A percentile compares a stretch with the other conserved stretches of the same genome.
Evolutionary conservation across 2,113 vertebrate genomes (phyloP).

Genomic region (Macrotis lagotis): DNA sequence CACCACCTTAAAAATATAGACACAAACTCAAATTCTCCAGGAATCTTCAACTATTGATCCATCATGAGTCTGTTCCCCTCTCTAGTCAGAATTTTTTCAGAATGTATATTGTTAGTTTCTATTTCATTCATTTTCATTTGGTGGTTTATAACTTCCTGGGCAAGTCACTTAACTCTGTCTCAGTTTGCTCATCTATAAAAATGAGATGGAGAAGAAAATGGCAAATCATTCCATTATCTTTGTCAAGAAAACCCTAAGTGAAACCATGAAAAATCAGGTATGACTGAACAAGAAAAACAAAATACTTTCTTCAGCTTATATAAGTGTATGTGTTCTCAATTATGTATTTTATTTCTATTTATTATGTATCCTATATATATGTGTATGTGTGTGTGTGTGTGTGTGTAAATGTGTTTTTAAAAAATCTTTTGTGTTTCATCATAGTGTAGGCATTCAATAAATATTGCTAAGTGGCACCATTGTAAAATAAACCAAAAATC

Average conservation of each 20-base stretch:
- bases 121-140: neutral
- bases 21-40: neutral
- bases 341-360: too few relatives aligned
- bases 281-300: neutral
- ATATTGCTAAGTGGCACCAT: neutral
- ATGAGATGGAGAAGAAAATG: neutral
- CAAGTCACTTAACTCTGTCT: neutral
- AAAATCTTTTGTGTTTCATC: neutral
- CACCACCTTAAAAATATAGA: neutral
- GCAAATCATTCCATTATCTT: neutral
- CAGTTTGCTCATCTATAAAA: neutral
- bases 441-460: neutral
- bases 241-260: neutral
- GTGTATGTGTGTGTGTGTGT: neutral
- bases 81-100: neutral
- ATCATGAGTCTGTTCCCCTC: neutral
- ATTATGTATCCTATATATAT: too few relatives aligned
- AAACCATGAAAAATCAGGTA: neutral
- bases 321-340: too few relatives aligned
- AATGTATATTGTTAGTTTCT: neutral
- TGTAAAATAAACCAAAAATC: neutral
- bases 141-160: neutral
- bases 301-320: neutral
- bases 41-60: neutral
- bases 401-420: neutral